Evolutionary conservation across 92 coral and sea anemone genomes (phyloP).

Genomic region (Epizoanthus scotinus): DNA sequence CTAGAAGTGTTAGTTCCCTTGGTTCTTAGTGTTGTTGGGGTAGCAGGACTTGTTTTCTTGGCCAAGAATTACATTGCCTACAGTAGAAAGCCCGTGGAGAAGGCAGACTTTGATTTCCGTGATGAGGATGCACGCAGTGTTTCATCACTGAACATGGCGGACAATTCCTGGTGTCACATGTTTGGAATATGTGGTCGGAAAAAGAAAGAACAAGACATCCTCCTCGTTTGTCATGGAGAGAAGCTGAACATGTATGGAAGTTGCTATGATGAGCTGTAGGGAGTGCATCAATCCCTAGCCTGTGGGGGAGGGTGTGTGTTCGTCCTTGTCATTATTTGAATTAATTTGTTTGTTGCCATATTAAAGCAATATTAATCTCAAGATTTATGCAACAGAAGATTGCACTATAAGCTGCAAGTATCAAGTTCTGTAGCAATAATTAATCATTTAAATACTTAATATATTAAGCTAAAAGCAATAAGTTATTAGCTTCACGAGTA

Average conservation of each 20-base stretch:
- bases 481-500: no score
- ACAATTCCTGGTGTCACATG: background rate
- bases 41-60: constrained; percentile 45
- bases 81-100: constrained; percentile 61
- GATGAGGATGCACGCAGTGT: constrained; percentile 75
- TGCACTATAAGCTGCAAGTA: no score
- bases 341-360: no score
- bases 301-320: no score
- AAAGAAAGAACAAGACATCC: constrained; percentile 7
- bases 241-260: constrained; percentile 21
- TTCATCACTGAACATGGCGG: constrained; percentile 44
- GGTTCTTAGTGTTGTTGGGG: constrained; percentile 32
- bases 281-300: no score
- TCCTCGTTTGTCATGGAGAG: background rate
- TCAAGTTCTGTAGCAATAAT: no score
- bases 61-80: constrained; percentile 50
- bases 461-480: no score
- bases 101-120: constrained; percentile 93
- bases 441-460: no score
- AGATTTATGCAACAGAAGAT: no score
- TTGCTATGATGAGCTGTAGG: constrained; percentile 8
- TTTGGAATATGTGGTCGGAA: background rate
- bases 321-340: no score
- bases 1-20: constrained; percentile 50
- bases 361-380: no score